phyloP scores from a whole-genome alignment of 2,113 vertebrate genomes.

The Aramus guarauna region DNA sequence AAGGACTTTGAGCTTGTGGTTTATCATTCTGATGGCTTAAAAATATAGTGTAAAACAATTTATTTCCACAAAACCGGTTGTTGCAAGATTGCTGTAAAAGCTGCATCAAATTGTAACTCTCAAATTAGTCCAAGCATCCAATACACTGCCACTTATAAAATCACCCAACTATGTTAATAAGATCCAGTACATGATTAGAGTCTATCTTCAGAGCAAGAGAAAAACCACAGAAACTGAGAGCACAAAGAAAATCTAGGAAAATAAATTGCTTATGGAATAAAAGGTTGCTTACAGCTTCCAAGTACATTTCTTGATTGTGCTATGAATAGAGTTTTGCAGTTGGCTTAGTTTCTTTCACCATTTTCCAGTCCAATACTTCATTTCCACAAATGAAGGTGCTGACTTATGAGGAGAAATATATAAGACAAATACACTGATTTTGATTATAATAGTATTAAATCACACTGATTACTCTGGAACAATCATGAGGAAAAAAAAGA shows the following conservation, averaged over 20 bases:
- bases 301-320: background rate
- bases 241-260: background rate
- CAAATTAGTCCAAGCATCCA: background rate
- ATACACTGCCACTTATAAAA: background rate
- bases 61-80: background rate
- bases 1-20: background rate
- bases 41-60: background rate
- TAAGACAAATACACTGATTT: slow-evolving; percentile 37
- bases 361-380: background rate
- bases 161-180: background rate
- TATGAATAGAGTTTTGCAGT: background rate
- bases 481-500: background rate
- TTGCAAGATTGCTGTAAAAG: background rate
- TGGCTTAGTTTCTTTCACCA: background rate
- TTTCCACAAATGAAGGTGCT: background rate
- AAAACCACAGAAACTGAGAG: background rate
- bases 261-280: background rate
- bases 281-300: background rate
- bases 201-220: background rate
- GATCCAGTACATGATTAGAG: background rate
- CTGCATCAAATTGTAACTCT: background rate
- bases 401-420: background rate
- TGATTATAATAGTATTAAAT: background rate
- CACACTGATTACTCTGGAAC: slow-evolving; percentile 7
- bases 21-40: background rate